Evolutionary conservation across 1,140 invertebrate species (phyloP).

Genomic region (Ylistrum balloti): DNA sequence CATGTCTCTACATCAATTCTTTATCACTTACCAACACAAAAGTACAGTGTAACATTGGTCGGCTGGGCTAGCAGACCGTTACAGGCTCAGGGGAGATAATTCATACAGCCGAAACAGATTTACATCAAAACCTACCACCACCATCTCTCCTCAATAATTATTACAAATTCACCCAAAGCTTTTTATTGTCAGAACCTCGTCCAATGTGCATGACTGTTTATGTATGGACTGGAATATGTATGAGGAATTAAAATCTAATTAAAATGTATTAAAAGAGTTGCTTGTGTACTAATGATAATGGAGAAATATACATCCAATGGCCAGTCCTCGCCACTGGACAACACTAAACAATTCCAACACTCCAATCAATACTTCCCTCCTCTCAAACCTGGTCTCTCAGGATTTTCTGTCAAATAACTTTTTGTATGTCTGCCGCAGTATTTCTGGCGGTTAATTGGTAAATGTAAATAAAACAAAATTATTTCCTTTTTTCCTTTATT

Average conservation of each 20-base stretch:
- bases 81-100: conserved; percentile 32
- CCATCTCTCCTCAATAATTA: background rate
- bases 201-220: background rate
- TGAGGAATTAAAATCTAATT: conserved; percentile 40
- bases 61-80: conserved; percentile 5
- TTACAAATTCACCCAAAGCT: background rate
- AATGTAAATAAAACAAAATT: conserved; percentile 40
- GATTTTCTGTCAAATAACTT: conserved; percentile 39
- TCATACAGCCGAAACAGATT: conserved; percentile 3
- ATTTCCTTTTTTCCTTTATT: conserved; percentile 30
- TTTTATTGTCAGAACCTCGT: background rate
- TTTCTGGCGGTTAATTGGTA: background rate
- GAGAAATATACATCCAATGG: background rate
- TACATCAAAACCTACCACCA: background rate
- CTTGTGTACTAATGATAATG: background rate
- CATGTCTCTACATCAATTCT: background rate
- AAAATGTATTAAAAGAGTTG: background rate
- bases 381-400: conserved; percentile 2
- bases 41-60: conserved; percentile 6
- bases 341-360: background rate
- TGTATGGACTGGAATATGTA: background rate
- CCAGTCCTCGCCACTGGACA: background rate
- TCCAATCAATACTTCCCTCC: conserved; percentile 1
- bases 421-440: conserved; percentile 8
- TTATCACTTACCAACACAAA: background rate